Evolutionary conservation across 2,888 invertebrate species (phyloP).

Genomic region (Latrodectus hesperus): DNA sequence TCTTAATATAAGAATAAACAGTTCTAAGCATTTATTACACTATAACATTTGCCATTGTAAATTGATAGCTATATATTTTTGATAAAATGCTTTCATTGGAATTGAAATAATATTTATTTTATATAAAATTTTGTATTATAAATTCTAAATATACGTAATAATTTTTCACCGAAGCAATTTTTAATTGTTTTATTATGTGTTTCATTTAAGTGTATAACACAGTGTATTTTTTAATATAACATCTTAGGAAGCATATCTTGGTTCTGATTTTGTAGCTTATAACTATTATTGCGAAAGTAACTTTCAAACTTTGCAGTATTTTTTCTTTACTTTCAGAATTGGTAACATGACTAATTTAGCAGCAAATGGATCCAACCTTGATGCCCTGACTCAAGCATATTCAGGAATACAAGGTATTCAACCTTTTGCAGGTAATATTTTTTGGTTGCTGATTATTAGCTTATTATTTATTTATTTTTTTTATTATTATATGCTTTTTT

Average conservation of each 20-base stretch:
- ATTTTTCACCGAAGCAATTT: too few relatives aligned
- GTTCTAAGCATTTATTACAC: too few relatives aligned
- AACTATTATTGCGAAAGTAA: background rate
- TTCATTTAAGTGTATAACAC: background rate
- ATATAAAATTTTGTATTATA: too few relatives aligned
- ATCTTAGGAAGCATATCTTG: background rate
- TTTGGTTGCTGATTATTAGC: background rate
- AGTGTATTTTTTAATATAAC: background rate
- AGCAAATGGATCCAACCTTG: constrained; percentile 76
- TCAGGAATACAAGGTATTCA: constrained; percentile 77
- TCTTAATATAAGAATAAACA: too few relatives aligned
- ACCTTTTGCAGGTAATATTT: constrained; percentile 57
- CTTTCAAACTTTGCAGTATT: background rate
- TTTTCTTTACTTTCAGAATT: constrained; percentile 48
- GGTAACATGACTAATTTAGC: constrained; percentile 71
- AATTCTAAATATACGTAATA: too few relatives aligned
- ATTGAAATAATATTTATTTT: background rate
- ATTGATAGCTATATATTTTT: background rate
- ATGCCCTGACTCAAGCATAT: constrained; percentile 79
- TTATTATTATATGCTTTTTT: background rate
- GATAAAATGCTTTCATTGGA: background rate
- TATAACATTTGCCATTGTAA: background rate
- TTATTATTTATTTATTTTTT: background rate
- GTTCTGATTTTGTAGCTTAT: background rate
- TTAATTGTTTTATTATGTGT: too few relatives aligned